These are phyloP conservation scores for Urocolius indicus DNA, from an alignment of 2,113 vertebrate species.

Conservation along the genomic window DNA sequence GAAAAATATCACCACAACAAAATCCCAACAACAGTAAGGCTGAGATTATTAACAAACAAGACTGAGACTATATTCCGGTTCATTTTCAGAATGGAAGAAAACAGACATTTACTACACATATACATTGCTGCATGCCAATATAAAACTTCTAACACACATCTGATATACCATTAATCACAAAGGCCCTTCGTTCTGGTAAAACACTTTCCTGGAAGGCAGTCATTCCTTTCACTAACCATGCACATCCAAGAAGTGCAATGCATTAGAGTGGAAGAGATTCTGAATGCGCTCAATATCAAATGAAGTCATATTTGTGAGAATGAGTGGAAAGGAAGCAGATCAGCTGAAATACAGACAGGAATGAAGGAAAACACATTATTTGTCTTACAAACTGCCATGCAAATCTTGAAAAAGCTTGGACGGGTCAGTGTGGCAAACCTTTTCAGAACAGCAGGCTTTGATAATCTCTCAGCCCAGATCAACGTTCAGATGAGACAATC, in stretches of 20 bases:
- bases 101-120: neutral
- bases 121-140: neutral
- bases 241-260: accelerated
- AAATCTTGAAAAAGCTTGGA: neutral
- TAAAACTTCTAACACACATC: neutral
- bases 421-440: neutral
- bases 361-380: neutral
- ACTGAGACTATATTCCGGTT: neutral
- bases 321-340: neutral
- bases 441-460: neutral
- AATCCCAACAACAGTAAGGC: neutral
- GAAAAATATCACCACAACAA: neutral
- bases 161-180: accelerated
- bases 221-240: neutral
- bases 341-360: neutral
- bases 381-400: neutral
- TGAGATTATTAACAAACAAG: neutral
- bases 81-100: neutral
- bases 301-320: neutral
- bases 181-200: neutral
- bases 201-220: neutral
- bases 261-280: neutral
- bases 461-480: neutral
- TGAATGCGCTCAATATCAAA: neutral
- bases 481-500: neutral